Evolutionary conservation across 2,888 invertebrate genomes (phyloP), one percentile per base, ranked within the genome.

Genomic region (Napeogenes inachia): DNA sequence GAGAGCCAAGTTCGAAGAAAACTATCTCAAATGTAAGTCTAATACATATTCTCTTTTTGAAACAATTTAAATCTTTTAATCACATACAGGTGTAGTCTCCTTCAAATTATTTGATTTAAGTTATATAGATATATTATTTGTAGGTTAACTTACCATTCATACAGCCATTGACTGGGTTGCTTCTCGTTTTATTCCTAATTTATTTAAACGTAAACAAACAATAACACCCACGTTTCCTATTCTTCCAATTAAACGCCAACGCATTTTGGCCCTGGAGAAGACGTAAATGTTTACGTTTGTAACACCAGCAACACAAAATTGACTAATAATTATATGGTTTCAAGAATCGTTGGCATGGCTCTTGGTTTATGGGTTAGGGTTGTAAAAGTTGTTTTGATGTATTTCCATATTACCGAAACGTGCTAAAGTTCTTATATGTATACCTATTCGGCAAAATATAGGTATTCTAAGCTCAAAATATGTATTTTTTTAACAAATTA

Each of bases 1-100:
- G 91, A 93, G 97, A 80, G 94, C 96, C 62, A 95, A 97, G 84
- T 98, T 97, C 83, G 98, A 98, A 85, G 98, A 98, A 82, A 95
- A 96, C 85, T 96, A 96, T 83, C 93, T 97, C 66, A 97, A 97
- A 93, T 96, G 97, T 96, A 92, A 93, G 93, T 91, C 75, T 65
- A 60, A 66, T 38, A n/a, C n/a, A n/a, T n/a, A 13, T 13, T 30
- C 8, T 30, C 10, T 30, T 50, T 21, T 10, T 10, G 10, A 42
- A 10, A 42, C 21, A 21, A 21, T 21, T 21, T 21, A 21, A 21
- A 21, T 21, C 21, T 21, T 21, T 21, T 21, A 21, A 21, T 21
- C 21, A 21, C 1, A 21, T 21, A 1, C 21, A 21, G 21, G 21
- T 21, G 21, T 21, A 21, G 21, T 21, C 21, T 21, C 21, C 21